Percentiles rank a stretch among this genome's conserved stretches.
These are phyloP conservation scores for Coelinius sp. DNA, from an alignment of 2,888 invertebrate genomes.

Conservation along the genomic window DNA sequence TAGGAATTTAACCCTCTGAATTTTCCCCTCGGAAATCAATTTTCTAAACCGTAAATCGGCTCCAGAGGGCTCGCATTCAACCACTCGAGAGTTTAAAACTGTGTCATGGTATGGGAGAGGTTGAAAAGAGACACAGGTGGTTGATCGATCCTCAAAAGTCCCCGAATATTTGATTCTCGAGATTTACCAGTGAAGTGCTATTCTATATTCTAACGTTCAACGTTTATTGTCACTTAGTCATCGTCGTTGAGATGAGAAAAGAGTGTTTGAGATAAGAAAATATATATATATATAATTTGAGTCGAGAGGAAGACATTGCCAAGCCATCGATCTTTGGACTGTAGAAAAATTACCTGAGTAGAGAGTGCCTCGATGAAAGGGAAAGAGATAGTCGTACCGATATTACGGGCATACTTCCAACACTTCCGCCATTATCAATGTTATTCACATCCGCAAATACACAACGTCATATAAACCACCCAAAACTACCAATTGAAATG, in stretches of 20 bases:
- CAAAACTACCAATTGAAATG: conserved; percentile 17
- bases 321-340: conserved; percentile 47
- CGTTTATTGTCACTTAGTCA: conserved; percentile 42
- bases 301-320: conserved; percentile 39
- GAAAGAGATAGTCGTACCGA: neutral
- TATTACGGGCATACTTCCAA: conserved; percentile 46
- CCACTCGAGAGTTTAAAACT: neutral
- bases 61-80: neutral
- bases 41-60: neutral
- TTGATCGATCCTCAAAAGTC: neutral
- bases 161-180: conserved; percentile 37
- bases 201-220: conserved; percentile 38
- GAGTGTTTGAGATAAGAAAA: conserved; percentile 32
- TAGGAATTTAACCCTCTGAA: neutral
- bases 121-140: conserved; percentile 13
- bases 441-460: conserved; percentile 34
- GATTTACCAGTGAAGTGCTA: conserved; percentile 32
- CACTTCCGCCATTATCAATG: conserved; percentile 34
- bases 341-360: conserved; percentile 47
- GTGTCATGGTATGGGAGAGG: conserved; percentile 5
- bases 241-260: conserved; percentile 23
- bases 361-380: conserved; percentile 30
- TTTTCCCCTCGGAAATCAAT: neutral
- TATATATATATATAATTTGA: conserved; percentile 23
- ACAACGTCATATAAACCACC: conserved; percentile 10